Evolutionary conservation across 2,888 invertebrate species (phyloP).

Genomic region (Phyto melanocephala): DNA sequence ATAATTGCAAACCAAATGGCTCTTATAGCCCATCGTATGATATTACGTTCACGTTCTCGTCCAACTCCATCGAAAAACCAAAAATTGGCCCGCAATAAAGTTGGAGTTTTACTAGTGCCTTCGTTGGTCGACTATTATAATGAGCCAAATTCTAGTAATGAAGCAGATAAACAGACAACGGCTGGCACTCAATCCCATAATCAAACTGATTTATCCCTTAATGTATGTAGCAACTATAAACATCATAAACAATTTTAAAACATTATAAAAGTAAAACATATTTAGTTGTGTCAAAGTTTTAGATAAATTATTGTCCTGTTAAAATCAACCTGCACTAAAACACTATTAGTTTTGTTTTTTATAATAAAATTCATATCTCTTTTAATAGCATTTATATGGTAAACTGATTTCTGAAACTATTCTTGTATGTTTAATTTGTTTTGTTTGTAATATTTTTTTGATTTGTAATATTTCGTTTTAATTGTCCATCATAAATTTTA

Average conservation of each 20-base stretch:
- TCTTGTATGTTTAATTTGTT: no score
- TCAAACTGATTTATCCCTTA: background rate
- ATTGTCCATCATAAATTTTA: no score
- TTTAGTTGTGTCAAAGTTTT: no score
- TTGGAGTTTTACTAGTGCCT: slow-evolving; percentile 72
- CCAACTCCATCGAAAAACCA: slow-evolving; percentile 65
- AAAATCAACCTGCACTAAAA: background rate
- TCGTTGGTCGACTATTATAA: slow-evolving; percentile 68
- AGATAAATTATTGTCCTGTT: background rate
- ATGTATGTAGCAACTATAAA: slow-evolving; percentile 12
- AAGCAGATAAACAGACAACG: slow-evolving; percentile 30
- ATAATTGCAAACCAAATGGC: slow-evolving; percentile 68
- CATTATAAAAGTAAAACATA: no score
- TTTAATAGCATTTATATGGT: no score
- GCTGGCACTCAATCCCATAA: background rate
- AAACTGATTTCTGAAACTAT: no score
- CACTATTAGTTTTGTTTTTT: no score
- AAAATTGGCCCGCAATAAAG: slow-evolving; percentile 71
- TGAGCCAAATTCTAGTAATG: slow-evolving; percentile 44
- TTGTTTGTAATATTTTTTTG: no score
- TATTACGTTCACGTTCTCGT: slow-evolving; percentile 70
- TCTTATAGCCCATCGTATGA: slow-evolving; percentile 75
- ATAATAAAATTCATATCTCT: no score
- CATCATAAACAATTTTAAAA: no score
- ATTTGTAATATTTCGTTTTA: no score